Evolutionary conservation across 2,797 vertebrate genomes (phyloP), one percentile per base, ranked within the genome.

Genomic region (Rhinophrynus dorsalis): DNA sequence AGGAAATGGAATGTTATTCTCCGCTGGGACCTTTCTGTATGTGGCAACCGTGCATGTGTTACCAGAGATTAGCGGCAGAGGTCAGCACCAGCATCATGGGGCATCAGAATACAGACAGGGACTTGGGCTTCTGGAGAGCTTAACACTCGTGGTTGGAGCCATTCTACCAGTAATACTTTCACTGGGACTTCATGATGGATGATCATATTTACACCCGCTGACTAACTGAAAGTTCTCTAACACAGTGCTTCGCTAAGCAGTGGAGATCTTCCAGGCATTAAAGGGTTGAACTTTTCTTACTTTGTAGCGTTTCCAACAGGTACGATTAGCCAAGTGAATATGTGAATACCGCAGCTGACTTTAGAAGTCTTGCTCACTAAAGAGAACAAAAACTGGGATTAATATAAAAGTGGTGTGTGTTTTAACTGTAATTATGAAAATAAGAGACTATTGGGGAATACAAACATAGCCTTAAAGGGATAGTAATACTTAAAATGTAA

Each of bases 1-100:
- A 1, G 89, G 87, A 17, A 83, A 89, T 5, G 86, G 87, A 3
- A 84, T 90, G 83, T 82, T 93, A 56, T 91, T 91, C 81, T 93
- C 88, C 0, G 89, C 84, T 0, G 83, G 88, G 70, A 92, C 88
- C 0, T 93, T 89, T 64, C 83, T 92, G 12, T 92, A 92, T 2
- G 86, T 88, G 54, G 89, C 86, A 23, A 86, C 85, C 0, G 81
- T 89, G 33, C 84, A 85, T 8, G 84, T 92, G 13, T 84, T 92
- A 6, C 85, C 90, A 2, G 88, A 87, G 78, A 77, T 91, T 73
- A 89, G 83, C 80, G 75, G 65, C 50, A 80, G 79, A 58, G 79
- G 76, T 18, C 68, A 79, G 9, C 64, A 80, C 18, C 66, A 51
- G 1, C 77, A 77, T 1, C 1, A 61, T 2, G 80, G 48, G 45